Base-by-base conservation (phyloP, 2,888 invertebrate genomes). In the Harmothoe impar region DNA sequence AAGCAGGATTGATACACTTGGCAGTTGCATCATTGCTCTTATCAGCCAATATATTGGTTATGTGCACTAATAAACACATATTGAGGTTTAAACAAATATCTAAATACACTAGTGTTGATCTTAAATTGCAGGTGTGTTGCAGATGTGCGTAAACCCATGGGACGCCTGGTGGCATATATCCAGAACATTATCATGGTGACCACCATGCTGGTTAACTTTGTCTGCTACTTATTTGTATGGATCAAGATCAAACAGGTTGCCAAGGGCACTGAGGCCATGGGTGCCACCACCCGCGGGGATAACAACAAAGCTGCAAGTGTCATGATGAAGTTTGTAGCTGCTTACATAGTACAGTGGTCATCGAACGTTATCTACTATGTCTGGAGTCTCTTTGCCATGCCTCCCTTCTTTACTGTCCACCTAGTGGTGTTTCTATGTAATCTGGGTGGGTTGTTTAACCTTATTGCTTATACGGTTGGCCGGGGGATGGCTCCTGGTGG, bases 181-280 rank as follows among this genome's bases (percentile, higher is more conserved):
- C 43, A 51, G 12, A 20, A 29, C 43, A 84, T 43, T 20, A 20
- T 33, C 23, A 84, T 84, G 84, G 43, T 84, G 84, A 33, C 25
- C 35, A 52, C 52, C 52, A 52, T 52, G 52, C 23, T 84, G 23
- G 84, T 84, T 3, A 84, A 84, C 29, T 17, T 35, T 25, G 17
- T 84, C 17, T 84, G 84, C 84, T 84, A 84, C 84, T 12, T 35
- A 20, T 43, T 43, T 52, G 84, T 84, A 12, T 84, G 84, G 84
- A 84, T 84, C n/a, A 84, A 84, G 25, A 43, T 84, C 51, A 84
- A 52, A 84, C 43, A 20, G 43, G 84, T 84, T 33, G 25, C 72
- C 31, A 72, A 72, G 72, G 72, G 31, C 72, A 72, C 72, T 5
- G 7, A 72, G 72, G 72, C 72, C 1, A 29, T 72, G 31, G 72